phyloP scores from a whole-genome alignment of 2,113 vertebrate genomes.

The Daphoenositta chrysoptera region DNA sequence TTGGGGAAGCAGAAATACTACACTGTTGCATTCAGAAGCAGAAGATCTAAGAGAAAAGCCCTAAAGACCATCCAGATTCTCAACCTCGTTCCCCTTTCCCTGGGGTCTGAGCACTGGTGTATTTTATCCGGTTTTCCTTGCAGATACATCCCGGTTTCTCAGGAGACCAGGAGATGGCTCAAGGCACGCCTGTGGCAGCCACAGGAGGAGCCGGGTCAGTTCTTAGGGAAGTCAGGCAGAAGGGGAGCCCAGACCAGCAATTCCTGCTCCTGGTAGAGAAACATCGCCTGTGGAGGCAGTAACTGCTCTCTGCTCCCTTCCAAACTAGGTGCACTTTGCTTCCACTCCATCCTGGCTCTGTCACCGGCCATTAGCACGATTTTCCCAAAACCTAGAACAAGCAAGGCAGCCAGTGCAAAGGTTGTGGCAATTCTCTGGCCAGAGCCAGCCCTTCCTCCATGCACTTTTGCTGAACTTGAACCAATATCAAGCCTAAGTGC shows the following conservation, averaged over 20 bases:
- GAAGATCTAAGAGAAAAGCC: neutral
- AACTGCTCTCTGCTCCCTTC: too few species aligned
- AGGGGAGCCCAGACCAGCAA: neutral
- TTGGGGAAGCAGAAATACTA: neutral
- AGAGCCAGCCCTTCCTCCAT: neutral
- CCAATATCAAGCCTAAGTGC: neutral
- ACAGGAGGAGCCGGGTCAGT: neutral
- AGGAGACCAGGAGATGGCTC: neutral
- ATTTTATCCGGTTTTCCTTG: neutral
- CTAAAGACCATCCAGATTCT: neutral
- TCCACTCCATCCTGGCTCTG: neutral
- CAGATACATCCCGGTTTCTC: neutral
- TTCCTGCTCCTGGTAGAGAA: neutral
- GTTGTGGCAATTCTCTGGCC: neutral
- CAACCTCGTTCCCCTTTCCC: neutral
- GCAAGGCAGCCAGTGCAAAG: neutral
- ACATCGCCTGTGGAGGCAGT: neutral
- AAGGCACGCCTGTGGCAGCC: neutral
- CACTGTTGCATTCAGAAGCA: neutral
- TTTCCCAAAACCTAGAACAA: neutral
- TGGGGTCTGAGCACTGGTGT: neutral
- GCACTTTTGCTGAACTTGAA: neutral
- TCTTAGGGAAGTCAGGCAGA: neutral
- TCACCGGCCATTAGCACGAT: fast-evolving
- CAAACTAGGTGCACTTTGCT: neutral